Evolutionary conservation across 2,113 vertebrate genomes (phyloP), one percentile per base, ranked within the genome.

Genomic region (Lepisosteus oculatus): DNA sequence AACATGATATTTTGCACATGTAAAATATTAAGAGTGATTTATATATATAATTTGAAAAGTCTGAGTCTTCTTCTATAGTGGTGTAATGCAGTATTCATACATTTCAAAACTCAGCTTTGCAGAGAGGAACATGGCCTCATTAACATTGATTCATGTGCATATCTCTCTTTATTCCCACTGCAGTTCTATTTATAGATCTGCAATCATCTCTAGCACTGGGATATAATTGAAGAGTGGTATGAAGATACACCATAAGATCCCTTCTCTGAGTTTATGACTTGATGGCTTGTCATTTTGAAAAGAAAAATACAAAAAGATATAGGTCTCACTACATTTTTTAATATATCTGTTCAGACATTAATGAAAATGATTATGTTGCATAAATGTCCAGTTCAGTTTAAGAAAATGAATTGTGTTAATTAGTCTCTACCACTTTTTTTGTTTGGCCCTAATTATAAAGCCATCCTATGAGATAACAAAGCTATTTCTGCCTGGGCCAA

Each of bases 201-300:
- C 87, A 90, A 89, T 90, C 87, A 89, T 91, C 88, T 85, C 86
- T 86, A 83, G 87, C 88, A 85, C 77, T 76, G 87, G 87, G 89
- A 91, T 85, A 90, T 88, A 84, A 90, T 83, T 84, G 79, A 17
- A 79, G 81, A 83, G 88, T 85, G 87, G 86, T 89, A 90, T 90
- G 90, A 91, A 90, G 87, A 78, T 83, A 83, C 74, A 73, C 78
- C 81, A 80, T 82, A 86, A 85, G 89, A 88, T 86, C 83, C 84
- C 79, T 79, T 74, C 80, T 67, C 78, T 68, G 86, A 87, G 85
- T 88, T 83, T 72, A 89, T 86, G 85, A 83, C 82, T 84, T 79
- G 13, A n/a, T 17, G 70, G 70, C 80, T 82, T 84, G 83, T 41
- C 43, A 51, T 51, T 51, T 79, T 77, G 77, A 84, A 86, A 80